A percentile compares a stretch with the other conserved stretches of the same genome.
Conservation (phyloP, 2,888 invertebrate genomes). For the Gastrophysa polygoni region DNA sequence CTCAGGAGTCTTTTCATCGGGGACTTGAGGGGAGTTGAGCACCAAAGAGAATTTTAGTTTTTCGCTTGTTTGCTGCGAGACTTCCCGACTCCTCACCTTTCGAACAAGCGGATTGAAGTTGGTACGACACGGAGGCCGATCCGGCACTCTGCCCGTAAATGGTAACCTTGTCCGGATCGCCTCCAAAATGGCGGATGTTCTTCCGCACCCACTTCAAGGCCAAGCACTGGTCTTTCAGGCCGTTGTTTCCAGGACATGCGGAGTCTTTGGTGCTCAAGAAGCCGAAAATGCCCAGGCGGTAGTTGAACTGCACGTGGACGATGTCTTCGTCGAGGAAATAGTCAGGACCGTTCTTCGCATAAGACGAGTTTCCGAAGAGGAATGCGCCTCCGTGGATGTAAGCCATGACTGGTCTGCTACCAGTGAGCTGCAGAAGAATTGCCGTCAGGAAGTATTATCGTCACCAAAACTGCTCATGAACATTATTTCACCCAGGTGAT, state of each 20-base stretch:
- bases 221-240: slow-evolving; percentile 41
- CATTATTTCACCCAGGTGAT: too few species aligned
- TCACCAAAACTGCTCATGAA: too few species aligned
- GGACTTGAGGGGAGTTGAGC: too few species aligned
- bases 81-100: too few species aligned
- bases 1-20: too few species aligned
- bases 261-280: slow-evolving; percentile 40
- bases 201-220: slow-evolving; percentile 42
- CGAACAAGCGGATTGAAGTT: slow-evolving; percentile 34
- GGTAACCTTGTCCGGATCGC: slow-evolving; percentile 39
- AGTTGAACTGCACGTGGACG: slow-evolving; percentile 40
- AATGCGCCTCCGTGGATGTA: slow-evolving; percentile 43
- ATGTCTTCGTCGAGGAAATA: slow-evolving; percentile 37
- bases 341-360: slow-evolving; percentile 34
- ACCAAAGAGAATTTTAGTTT: too few species aligned
- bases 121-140: slow-evolving; percentile 39
- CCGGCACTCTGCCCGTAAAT: slow-evolving; percentile 45
- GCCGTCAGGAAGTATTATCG: too few species aligned
- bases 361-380: slow-evolving; percentile 32
- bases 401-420: slow-evolving; percentile 37
- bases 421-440: slow-evolving; percentile 18
- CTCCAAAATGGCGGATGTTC: slow-evolving; percentile 40
- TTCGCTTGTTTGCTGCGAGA: too few species aligned
- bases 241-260: slow-evolving; percentile 40
- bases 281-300: slow-evolving; percentile 39